A percentile compares a stretch with the other conserved stretches of the same genome.
phyloP scores from a whole-genome alignment of 2,888 invertebrate genomes.

The Cremastinae sp. region DNA sequence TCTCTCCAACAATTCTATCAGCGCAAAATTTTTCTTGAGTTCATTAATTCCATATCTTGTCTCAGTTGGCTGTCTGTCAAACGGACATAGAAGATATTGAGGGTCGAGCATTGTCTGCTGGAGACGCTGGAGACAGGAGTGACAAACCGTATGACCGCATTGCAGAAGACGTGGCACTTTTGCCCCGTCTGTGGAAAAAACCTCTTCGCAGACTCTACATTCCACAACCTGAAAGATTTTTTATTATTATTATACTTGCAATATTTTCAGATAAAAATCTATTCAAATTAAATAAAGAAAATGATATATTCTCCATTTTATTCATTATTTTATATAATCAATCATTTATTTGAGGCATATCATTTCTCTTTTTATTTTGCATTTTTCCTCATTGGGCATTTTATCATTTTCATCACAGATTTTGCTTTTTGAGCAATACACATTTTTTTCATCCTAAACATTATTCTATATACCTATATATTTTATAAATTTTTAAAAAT shows the following conservation, averaged over 20 bases:
- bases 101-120: constrained; percentile 71
- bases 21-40: constrained; percentile 83
- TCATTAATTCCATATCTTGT: constrained; percentile 80
- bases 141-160: constrained; percentile 83
- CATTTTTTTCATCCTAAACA: too few relatives aligned
- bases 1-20: constrained; percentile 82
- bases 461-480: too few relatives aligned
- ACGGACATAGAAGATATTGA: constrained; percentile 81
- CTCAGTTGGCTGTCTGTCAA: constrained; percentile 83
- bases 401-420: too few relatives aligned
- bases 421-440: too few relatives aligned
- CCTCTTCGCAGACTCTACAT: constrained; percentile 83
- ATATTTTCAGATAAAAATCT: background rate
- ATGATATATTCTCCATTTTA: background rate
- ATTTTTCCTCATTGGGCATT: too few relatives aligned
- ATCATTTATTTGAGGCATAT: too few relatives aligned
- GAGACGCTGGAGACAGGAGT: constrained; percentile 82
- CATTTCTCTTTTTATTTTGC: too few relatives aligned
- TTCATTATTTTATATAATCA: background rate
- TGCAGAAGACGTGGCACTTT: constrained; percentile 82
- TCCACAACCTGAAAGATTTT: constrained; percentile 79
- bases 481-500: too few relatives aligned
- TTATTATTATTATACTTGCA: background rate
- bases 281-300: background rate
- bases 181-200: constrained; percentile 82